Base-by-base conservation (phyloP, 2,797 vertebrate genomes). In the Hypotaenidia okinawae region DNA sequence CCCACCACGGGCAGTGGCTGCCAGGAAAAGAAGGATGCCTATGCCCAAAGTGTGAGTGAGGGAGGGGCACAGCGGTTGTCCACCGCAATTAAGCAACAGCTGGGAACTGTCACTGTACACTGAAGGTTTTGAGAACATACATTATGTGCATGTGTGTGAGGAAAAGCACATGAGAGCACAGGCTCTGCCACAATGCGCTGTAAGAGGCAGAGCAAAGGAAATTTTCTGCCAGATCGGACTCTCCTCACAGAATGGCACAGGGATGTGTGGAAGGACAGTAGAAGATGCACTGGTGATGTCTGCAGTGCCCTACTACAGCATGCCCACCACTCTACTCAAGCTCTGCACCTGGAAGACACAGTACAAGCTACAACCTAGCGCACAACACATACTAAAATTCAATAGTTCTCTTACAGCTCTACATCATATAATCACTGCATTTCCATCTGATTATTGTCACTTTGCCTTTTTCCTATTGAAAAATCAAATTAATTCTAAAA, bases 71-170 rank as follows among this genome's bases (percentile, higher is more conserved):
- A 2, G 2, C 5, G 43, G 28, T 2, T 54, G 55, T 12, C 13
- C 45, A 5, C 22, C 6, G 23, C 73, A 77, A 28, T 8, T 9
- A 16, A 75, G 59, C 1, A 41, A 64, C 45, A 73, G 51, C 57
- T 28, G 35, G 41, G 43, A 79, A 47, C 30, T 49, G n/a, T 51
- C 57, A 27, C 30, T 52, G 37, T 27, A 13, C 33, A 39, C 2
- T 2, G 25, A 52, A 63, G 23, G 33, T 89, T 67, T 15, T 57
- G 45, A 67, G 57, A 75, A 68, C 33, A 33, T 17, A 10, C 1
- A 1, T 32, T 32, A 1, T 1, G 13, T 24, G 41, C 0, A 7
- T 4, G 21, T 30, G 13, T 25, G 24, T 18, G 6, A 89, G 45
- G 11, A 58, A 64, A 58, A 87, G 21, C 78, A 41, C 7, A 25